Conservation (phyloP, 2,888 invertebrate species). For the Amaurobius ferox region DNA sequence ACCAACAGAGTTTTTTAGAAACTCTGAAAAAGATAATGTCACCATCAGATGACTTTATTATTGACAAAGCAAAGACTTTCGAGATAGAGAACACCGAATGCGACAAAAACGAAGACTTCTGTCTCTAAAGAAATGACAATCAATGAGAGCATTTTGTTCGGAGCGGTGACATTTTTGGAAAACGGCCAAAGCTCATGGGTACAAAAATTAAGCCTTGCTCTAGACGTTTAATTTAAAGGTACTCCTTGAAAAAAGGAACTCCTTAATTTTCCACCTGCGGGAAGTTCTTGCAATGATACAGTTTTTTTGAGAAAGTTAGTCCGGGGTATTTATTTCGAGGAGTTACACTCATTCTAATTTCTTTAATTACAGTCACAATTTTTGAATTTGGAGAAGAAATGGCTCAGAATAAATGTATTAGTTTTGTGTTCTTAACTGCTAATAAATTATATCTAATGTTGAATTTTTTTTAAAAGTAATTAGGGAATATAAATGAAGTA, state of each 20-base stretch:
- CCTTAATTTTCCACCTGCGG: neutral
- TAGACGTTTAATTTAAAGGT: conserved; percentile 20
- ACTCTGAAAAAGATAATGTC: neutral
- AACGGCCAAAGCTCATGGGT: conserved; percentile 32
- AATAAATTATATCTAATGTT: too few species aligned
- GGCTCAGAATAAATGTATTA: too few species aligned
- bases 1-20: neutral
- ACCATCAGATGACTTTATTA: conserved; percentile 5
- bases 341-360: neutral
- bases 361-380: neutral
- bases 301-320: neutral
- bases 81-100: neutral
- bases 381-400: too few species aligned
- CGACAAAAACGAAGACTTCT: conserved; percentile 23
- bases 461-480: too few species aligned
- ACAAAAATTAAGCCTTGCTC: conserved; percentile 22
- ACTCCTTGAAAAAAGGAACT: neutral
- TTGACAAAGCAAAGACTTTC: conserved; percentile 26
- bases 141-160: conserved; percentile 52
- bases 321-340: neutral
- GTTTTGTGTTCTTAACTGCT: too few species aligned
- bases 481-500: too few species aligned
- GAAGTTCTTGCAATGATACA: neutral
- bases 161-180: conserved; percentile 59
- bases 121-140: conserved; percentile 26